Evolutionary conservation across 2,888 invertebrate genomes (phyloP), one percentile per base, ranked within the genome.

Genomic region (Watsonalla cultraria): DNA sequence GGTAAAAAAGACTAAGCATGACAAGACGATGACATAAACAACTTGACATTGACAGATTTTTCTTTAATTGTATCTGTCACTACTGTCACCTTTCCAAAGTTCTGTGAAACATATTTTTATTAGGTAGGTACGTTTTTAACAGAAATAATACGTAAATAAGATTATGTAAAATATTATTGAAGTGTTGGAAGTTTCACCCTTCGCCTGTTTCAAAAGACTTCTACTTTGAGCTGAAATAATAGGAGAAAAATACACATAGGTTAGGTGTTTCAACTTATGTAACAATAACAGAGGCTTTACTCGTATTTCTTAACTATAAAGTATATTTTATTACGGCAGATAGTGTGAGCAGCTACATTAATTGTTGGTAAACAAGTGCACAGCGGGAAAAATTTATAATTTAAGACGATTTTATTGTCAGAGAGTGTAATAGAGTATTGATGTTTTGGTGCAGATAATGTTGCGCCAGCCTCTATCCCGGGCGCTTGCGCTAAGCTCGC

Each of bases 381-480:
- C 5, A 39, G 37, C 37, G 37, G 6, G 8, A 0, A 11, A 9
- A 4, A 13, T 37, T 4, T 8, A 11, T 37, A 50, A 51, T 49
- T 51, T 46, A 34, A 54, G 55, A 54, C 60, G 39, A 51, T 24
- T 59, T 60, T 56, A 56, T 63, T 58, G 57, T 58, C 48, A 54
- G 62, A 54, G 66, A 62, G 61, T 61, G 59, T 63, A 65, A 54
- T 45, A 11, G 49, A 56, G 51, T 64, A 58, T 65, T 70, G 69
- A 63, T 66, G 66, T 72, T 60, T 76, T 78, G 64, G 61, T 77
- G 72, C 77, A 87, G 86, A 92, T 67, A 78, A 96, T 96, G 96
- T 91, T 96, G 91, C 94, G 96, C 88, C 92, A 94, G 87, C 94
- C 95, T 80, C 91, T 95, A 73, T 86, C 92, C 63, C 93, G 94